phyloP scores from a whole-genome alignment of 2,888 invertebrate genomes.

The Rambutsinella grinnellia region DNA sequence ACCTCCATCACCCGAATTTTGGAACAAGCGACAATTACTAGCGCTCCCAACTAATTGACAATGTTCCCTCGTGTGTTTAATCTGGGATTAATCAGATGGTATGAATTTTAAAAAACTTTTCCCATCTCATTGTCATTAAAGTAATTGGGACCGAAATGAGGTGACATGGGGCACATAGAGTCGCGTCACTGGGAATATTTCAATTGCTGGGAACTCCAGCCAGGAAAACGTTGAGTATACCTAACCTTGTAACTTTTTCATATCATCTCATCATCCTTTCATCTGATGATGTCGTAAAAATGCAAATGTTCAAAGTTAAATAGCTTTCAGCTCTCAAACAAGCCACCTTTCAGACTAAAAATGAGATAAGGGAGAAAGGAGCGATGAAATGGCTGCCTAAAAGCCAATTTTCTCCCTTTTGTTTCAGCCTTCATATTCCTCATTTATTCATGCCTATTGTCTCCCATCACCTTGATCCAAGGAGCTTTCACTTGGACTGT shows the following conservation, averaged over 20 bases:
- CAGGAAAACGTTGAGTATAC: background rate
- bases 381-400: slow-evolving; percentile 19
- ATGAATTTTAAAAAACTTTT: slow-evolving; percentile 17
- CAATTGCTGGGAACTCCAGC: background rate
- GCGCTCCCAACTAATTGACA: too few species aligned
- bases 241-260: background rate
- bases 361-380: slow-evolving; percentile 6
- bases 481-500: background rate
- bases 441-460: slow-evolving; percentile 15
- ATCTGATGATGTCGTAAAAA: slow-evolving; percentile 6
- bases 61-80: slow-evolving; percentile 24
- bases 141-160: too few species aligned
- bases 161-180: too few species aligned
- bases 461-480: background rate
- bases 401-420: slow-evolving; percentile 10
- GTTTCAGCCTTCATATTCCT: slow-evolving; percentile 11
- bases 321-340: slow-evolving; percentile 9
- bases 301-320: slow-evolving; percentile 32
- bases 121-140: slow-evolving; percentile 2
- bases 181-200: background rate
- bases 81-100: slow-evolving; percentile 27
- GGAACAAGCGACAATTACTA: too few species aligned
- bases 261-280: background rate
- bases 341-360: background rate
- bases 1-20: background rate